phyloP scores from a whole-genome alignment of 2,888 invertebrate species.

The Schrankia costaestrigalis region DNA sequence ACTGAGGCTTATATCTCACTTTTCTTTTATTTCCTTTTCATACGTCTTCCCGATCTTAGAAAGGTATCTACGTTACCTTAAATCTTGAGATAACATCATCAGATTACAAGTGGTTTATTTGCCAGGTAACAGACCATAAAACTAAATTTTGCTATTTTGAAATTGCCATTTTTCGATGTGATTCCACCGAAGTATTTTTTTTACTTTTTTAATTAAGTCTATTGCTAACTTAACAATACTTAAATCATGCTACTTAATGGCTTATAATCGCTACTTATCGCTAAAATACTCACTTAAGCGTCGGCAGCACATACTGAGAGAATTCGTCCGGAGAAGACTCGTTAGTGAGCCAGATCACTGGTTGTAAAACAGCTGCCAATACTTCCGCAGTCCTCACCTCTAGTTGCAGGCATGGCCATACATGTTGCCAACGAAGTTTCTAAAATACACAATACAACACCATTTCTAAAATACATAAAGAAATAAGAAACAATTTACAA shows the following conservation, averaged over 20 bases:
- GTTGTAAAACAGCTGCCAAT: constrained; percentile 90
- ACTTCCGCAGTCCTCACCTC: constrained; percentile 93
- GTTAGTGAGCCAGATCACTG: constrained; percentile 90
- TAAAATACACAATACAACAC: constrained; percentile 67
- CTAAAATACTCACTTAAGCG: constrained; percentile 87
- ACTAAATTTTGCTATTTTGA: no score
- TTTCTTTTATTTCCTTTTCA: no score
- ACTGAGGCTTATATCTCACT: no score
- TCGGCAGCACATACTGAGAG: constrained; percentile 89
- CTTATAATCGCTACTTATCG: no score
- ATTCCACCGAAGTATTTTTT: no score
- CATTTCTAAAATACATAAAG: neutral
- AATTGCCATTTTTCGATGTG: no score
- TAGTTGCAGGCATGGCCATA: constrained; percentile 93
- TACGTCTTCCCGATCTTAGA: no score
- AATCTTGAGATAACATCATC: no score
- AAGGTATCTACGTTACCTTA: no score
- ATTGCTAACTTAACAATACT: neutral
- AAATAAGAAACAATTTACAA: constrained; percentile 1
- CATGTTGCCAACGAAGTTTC: constrained; percentile 97
- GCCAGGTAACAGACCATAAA: no score
- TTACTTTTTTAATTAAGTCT: neutral
- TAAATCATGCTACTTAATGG: no score
- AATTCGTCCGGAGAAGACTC: constrained; percentile 90
- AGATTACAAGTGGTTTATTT: no score